A percentile compares a stretch with the other conserved stretches of the same genome.
phyloP scores from a whole-genome alignment of 2,888 invertebrate genomes.

The Eupeodes luniger region DNA sequence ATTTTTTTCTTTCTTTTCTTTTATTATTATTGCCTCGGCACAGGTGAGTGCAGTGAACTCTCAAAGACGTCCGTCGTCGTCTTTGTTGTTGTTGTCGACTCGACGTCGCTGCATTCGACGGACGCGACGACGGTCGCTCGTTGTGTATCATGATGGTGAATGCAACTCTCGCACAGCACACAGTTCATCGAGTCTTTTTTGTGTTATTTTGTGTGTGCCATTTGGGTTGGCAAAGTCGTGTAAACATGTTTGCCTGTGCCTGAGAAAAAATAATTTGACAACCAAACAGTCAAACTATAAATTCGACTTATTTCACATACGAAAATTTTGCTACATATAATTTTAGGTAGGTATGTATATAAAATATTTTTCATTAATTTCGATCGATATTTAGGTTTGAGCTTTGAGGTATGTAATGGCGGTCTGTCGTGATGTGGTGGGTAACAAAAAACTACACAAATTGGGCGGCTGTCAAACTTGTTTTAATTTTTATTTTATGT shows the following conservation, averaged over 20 bases:
- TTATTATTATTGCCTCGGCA: conserved; percentile 69
- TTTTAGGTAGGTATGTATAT: not conserved
- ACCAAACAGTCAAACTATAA: conserved; percentile 28
- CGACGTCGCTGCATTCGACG: not conserved
- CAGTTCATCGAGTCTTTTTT: conserved; percentile 50
- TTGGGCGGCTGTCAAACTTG: conserved; percentile 63
- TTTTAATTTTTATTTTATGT: conserved; percentile 55
- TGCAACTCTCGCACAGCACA: conserved; percentile 35
- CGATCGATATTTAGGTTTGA: conserved; percentile 58
- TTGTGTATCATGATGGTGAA: conserved; percentile 34
- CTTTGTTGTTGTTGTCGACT: not conserved
- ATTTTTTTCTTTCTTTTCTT: conserved; percentile 31
- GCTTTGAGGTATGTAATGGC: conserved; percentile 13
- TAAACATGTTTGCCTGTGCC: conserved; percentile 18
- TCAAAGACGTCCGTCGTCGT: conserved; percentile 35
- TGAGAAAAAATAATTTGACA: conserved; percentile 39
- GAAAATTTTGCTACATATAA: too few species aligned
- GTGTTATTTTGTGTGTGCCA: conserved; percentile 33
- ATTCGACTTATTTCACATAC: conserved; percentile 9
- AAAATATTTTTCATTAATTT: conserved; percentile 60
- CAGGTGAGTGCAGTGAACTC: conserved; percentile 76
- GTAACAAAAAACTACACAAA: not conserved
- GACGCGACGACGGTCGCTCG: not conserved
- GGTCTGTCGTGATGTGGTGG: not conserved
- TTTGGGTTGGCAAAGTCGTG: conserved; percentile 47